These are phyloP conservation scores for Leptinotarsa undecemlineata DNA, from an alignment of 1,140 invertebrate genomes.

Conservation along the genomic window DNA sequence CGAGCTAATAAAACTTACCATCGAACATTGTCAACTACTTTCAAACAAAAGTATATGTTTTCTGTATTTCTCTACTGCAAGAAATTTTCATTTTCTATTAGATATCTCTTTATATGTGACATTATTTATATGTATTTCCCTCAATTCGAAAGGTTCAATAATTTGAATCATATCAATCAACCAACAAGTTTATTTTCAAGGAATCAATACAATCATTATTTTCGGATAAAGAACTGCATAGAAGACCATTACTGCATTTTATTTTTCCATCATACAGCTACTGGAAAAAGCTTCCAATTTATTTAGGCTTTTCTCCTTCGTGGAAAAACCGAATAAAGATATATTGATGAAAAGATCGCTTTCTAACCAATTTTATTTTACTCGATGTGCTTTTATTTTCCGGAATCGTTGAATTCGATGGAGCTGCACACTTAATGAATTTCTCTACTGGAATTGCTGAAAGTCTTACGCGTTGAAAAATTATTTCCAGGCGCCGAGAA, in stretches of 20 bases:
- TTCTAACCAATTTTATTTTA: constrained; percentile 1
- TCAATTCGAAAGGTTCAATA: too few species aligned
- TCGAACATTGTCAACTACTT: too few species aligned
- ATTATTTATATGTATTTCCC: too few species aligned
- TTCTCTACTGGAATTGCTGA: not conserved
- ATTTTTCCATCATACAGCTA: constrained; percentile 1
- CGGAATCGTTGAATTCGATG: not conserved
- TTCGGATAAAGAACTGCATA: constrained; percentile 17
- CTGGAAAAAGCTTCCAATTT: constrained; percentile 16
- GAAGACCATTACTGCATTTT: constrained; percentile 1
- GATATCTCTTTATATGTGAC: too few species aligned
- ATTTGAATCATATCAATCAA: too few species aligned
- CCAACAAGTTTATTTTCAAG: not conserved
- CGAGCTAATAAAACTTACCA: too few species aligned
- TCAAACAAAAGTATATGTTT: too few species aligned
- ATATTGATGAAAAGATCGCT: constrained; percentile 22
- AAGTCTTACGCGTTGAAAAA: not conserved
- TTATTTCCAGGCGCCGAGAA: not conserved
- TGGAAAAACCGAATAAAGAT: constrained; percentile 9
- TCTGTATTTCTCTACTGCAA: too few species aligned
- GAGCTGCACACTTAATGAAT: not conserved
- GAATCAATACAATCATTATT: constrained; percentile 18
- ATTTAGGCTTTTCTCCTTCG: constrained; percentile 19
- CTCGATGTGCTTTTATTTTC: not conserved
- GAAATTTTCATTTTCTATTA: too few species aligned